Percentiles rank a stretch among this genome's conserved stretches.
Conservation (phyloP, 2,888 invertebrate genomes). For the Synanthedon myopaeformis region DNA sequence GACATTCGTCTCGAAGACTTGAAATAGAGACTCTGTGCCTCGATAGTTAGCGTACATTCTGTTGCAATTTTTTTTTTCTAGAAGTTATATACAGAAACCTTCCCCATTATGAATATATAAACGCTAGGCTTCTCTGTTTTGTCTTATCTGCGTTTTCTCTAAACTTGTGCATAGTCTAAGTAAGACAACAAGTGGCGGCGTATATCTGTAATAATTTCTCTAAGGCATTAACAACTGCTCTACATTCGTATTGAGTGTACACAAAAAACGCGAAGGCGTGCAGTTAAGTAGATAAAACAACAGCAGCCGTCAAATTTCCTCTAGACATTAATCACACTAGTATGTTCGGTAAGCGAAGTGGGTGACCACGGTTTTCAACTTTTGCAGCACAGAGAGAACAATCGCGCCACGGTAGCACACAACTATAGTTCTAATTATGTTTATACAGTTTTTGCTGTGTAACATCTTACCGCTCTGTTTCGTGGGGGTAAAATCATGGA, state of each 20-base stretch:
- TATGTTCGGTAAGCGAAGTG: conserved; percentile 47
- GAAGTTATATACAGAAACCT: too few relatives aligned
- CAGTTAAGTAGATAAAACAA: conserved; percentile 69
- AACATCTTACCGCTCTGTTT: too few relatives aligned
- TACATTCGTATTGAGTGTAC: conserved; percentile 36
- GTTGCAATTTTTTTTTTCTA: too few relatives aligned
- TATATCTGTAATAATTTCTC: conserved; percentile 26
- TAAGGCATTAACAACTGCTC: conserved; percentile 60
- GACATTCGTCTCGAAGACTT: too few relatives aligned
- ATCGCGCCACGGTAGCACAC: too few relatives aligned
- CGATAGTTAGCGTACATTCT: too few relatives aligned
- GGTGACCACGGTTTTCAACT: conserved; percentile 22
- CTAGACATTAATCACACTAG: conserved; percentile 66
- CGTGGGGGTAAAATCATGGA: too few relatives aligned
- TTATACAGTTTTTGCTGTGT: too few relatives aligned
- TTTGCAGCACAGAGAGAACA: too few relatives aligned
- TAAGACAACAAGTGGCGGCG: conserved; percentile 3
- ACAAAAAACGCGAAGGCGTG: conserved; percentile 60
- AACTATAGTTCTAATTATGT: too few relatives aligned
- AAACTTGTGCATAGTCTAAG: neutral
- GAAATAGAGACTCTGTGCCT: too few relatives aligned
- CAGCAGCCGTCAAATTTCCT: conserved; percentile 68
- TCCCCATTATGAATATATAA: too few relatives aligned
- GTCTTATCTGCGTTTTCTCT: neutral
- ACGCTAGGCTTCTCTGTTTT: neutral